Percentiles rank a stretch among this genome's conserved stretches.
phyloP scores from a whole-genome alignment of 2,888 invertebrate genomes.

The Cylindroiulus punctatus region DNA sequence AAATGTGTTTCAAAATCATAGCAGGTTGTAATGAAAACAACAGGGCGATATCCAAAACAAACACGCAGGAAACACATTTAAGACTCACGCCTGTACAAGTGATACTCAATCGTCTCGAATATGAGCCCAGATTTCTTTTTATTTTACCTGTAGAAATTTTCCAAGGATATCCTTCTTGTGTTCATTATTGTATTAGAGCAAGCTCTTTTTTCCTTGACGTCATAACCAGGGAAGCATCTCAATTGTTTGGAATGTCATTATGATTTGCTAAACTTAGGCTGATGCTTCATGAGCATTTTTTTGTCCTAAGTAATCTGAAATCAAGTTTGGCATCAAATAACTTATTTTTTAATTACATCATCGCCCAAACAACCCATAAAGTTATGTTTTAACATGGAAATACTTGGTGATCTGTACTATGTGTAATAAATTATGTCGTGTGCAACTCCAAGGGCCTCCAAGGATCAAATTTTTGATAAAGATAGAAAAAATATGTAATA shows the following conservation, averaged over 20 bases:
- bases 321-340: too few species aligned
- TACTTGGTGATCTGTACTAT: too few species aligned
- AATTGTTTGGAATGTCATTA: conserved; percentile 7
- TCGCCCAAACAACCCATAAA: too few species aligned
- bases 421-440: too few species aligned
- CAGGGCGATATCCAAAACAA: neutral
- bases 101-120: neutral
- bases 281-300: neutral
- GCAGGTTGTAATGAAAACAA: neutral
- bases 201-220: neutral
- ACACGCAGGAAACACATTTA: neutral
- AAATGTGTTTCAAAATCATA: neutral
- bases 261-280: neutral
- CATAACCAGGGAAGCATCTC: neutral
- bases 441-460: too few species aligned
- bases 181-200: neutral
- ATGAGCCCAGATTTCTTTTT: neutral
- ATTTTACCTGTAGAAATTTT: neutral
- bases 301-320: neutral
- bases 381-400: too few species aligned
- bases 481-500: too few species aligned
- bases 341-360: too few species aligned
- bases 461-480: too few species aligned
- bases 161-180: conserved; percentile 15
- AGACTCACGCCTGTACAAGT: neutral